Evolutionary conservation across 1,140 invertebrate genomes (phyloP), one percentile per base, ranked within the genome.

Genomic region (Callitettix versicolor): DNA sequence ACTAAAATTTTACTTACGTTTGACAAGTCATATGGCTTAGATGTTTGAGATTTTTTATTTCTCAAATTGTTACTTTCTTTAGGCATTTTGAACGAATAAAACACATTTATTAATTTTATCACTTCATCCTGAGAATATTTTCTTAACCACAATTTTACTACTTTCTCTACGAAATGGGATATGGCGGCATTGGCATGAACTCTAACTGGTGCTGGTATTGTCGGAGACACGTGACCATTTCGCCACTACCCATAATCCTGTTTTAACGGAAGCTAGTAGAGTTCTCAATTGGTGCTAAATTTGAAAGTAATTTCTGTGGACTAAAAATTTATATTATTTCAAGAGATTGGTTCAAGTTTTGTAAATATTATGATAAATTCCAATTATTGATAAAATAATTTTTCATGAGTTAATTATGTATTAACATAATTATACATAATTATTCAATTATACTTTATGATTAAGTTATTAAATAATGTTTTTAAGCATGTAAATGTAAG

Each of bases 1-100:
- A 49, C 21, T 43, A 15, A 22, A 42, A 42, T 18, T 34, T 12
- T 60, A 60, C 59, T 60, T 58, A 60, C 59, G 26, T 58, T 53
- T 5, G 59, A 55, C 48, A 53, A 52, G 38, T 60, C 56, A 53
- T 60, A 60, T 17, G 59, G 59, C 33, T 60, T 60, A 24, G 55
- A 50, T 36, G 49, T 20, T 33, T 44, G 36, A 44, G 55, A 51
- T 12, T 42, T 34, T 51, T 50, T 57, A 46, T 47, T 50, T 33
- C 55, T 50, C 15, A 34, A 18, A 46, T 51, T 57, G 30, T 36
- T 51, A 57, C 55, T 38, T 52, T 41, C 55, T 36, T 57, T 57
- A 34, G 41, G 33, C 55, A 57, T 57, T 26, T 18, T 51, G 18
- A 51, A 17, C 15, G 17, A 4, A n/a, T 12, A 30, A 17, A 36